phyloP scores from a whole-genome alignment of 1,140 invertebrate genomes.

The Neuroterus valhalla region DNA sequence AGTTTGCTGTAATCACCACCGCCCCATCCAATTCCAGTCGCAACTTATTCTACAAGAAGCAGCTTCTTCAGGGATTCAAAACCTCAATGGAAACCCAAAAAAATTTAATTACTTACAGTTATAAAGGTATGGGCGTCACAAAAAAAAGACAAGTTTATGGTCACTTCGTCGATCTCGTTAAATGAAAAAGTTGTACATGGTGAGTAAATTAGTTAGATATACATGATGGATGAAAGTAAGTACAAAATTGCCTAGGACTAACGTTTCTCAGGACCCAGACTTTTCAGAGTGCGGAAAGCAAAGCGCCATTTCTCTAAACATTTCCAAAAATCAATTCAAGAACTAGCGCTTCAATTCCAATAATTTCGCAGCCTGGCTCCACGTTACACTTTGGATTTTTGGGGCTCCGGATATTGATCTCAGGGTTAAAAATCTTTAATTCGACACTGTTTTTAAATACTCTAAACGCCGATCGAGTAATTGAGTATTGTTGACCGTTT shows the following conservation, averaged over 20 bases:
- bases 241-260: constrained; percentile 69
- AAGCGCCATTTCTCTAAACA: constrained; percentile 35
- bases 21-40: too few species aligned
- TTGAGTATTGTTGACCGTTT: constrained; percentile 42
- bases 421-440: background rate
- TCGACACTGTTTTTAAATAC: background rate
- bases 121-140: background rate
- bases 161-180: constrained; percentile 6
- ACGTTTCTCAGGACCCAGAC: constrained; percentile 29
- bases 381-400: constrained; percentile 4
- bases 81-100: too few species aligned
- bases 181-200: background rate
- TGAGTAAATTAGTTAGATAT: background rate
- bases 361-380: constrained; percentile 13
- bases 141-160: constrained; percentile 9
- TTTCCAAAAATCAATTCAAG: background rate
- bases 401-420: constrained; percentile 1
- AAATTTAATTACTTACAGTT: too few species aligned
- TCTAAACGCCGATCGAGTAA: constrained; percentile 5
- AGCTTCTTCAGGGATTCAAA: too few species aligned
- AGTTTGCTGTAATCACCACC: too few species aligned
- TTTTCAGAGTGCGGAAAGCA: constrained; percentile 5
- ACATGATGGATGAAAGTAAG: constrained; percentile 60
- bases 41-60: too few species aligned
- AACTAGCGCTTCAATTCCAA: background rate